phyloP scores from a whole-genome alignment of 2,113 vertebrate genomes.

The Catharus minimus region DNA sequence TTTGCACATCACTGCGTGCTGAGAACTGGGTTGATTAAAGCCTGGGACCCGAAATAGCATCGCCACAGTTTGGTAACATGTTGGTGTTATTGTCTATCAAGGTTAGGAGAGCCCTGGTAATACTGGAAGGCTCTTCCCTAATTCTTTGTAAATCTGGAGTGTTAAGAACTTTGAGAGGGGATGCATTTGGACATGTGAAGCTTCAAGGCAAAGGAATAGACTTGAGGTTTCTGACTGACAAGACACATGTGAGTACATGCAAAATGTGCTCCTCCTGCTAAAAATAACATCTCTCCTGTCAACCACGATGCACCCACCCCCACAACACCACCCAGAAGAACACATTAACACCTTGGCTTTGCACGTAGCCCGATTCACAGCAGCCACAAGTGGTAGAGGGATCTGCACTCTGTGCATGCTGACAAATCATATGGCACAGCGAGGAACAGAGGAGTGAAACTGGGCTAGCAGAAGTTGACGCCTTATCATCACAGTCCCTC shows the following conservation, averaged over 20 bases:
- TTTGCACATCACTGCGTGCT: neutral
- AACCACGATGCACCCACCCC: conserved; percentile 62
- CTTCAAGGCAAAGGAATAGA: conserved; percentile 54
- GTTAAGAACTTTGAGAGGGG: conserved; percentile 17
- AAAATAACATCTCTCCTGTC: conserved; percentile 68
- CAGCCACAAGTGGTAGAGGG: conserved; percentile 69
- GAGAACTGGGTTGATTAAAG: neutral
- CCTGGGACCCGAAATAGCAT: neutral
- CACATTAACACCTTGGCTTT: conserved; percentile 68
- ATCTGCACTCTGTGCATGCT: conserved; percentile 61
- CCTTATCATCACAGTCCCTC: conserved; percentile 66
- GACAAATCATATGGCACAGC: conserved; percentile 64
- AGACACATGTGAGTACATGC: conserved; percentile 71
- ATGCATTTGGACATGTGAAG: conserved; percentile 54
- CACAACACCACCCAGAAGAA: conserved; percentile 71
- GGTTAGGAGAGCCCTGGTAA: conserved; percentile 4
- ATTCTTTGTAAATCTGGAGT: neutral
- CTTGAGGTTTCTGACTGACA: conserved; percentile 67
- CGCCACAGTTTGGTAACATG: neutral
- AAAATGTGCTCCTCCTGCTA: conserved; percentile 65
- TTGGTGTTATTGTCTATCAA: neutral
- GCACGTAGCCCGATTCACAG: conserved; percentile 65
- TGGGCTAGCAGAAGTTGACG: conserved; percentile 68
- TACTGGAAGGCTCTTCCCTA: neutral
- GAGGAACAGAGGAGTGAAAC: conserved; percentile 68